Evolutionary conservation across 2,113 vertebrate genomes (phyloP), one percentile per base, ranked within the genome.

Genomic region (Chascanopsetta lugubris): DNA sequence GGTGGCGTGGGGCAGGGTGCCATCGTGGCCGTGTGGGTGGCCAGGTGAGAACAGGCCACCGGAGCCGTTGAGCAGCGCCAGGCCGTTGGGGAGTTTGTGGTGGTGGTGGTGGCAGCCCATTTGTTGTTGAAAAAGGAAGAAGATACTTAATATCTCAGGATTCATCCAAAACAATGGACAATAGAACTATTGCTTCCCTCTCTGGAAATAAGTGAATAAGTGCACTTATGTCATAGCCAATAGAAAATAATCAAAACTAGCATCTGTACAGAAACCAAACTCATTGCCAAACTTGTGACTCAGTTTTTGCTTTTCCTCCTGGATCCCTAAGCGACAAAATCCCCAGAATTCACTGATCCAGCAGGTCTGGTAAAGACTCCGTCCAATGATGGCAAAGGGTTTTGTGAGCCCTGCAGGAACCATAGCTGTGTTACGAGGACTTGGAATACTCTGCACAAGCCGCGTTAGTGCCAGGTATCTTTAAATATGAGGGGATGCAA

Each of bases 101-200:
- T 97, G 95, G 54, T 92, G 65, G 8, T 97, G 96, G 3, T 95
- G 94, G 25, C 96, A 99, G 29, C 92, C 89, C n/a, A n/a, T n/a
- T n/a, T n/a, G n/a, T n/a, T n/a, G n/a, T n/a, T n/a, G n/a, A n/a
- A n/a, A n/a, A n/a, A n/a, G n/a, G n/a, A n/a, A n/a, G n/a, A n/a
- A n/a, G n/a, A n/a, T n/a, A n/a, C n/a, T n/a, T n/a, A n/a, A n/a
- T n/a, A n/a, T n/a, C n/a, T n/a, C n/a, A n/a, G n/a, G n/a, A n/a
- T n/a, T n/a, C n/a, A n/a, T n/a, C n/a, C n/a, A n/a, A n/a, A n/a
- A n/a, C n/a, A n/a, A n/a, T n/a, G n/a, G n/a, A n/a, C n/a, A n/a
- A n/a, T n/a, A n/a, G n/a, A n/a, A n/a, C n/a, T n/a, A n/a, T n/a
- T n/a, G n/a, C n/a, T n/a, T n/a, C n/a, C n/a, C n/a, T n/a, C n/a